Evolutionary conservation across 2,113 vertebrate genomes (phyloP).

Genomic region (Nothocercus julius): DNA sequence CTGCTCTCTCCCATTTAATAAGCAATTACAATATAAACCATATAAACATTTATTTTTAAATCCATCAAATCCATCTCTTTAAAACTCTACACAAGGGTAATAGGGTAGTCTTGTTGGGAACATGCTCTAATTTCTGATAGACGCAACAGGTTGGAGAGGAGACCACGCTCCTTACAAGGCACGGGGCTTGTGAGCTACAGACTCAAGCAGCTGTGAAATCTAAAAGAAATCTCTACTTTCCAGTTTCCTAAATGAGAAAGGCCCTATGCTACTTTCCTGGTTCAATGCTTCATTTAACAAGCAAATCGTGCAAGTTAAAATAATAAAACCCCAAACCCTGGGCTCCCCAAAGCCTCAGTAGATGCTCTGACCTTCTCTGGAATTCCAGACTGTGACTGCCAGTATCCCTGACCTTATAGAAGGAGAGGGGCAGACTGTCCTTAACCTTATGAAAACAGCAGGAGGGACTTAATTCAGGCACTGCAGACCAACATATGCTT

Average conservation of each 20-base stretch:
- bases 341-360: not conserved
- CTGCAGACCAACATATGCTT: not conserved
- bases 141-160: not conserved
- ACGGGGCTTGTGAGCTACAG: not conserved
- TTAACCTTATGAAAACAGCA: not conserved
- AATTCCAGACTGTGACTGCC: not conserved
- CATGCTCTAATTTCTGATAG: not conserved
- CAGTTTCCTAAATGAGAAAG: not conserved
- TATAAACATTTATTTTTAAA: not conserved
- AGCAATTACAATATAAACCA: not conserved
- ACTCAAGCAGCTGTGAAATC: not conserved
- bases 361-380: not conserved
- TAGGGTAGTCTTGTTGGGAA: not conserved
- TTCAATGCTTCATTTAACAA: not conserved
- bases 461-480: conserved; percentile 8
- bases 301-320: not conserved
- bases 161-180: not conserved
- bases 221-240: not conserved
- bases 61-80: not conserved
- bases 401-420: not conserved
- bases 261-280: not conserved
- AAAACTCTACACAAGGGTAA: not conserved
- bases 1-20: not conserved
- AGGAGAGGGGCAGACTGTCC: not conserved
- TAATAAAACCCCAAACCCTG: conserved; percentile 4